Conservation (phyloP, 1,140 invertebrate genomes). For the Drosophila aff. region DNA sequence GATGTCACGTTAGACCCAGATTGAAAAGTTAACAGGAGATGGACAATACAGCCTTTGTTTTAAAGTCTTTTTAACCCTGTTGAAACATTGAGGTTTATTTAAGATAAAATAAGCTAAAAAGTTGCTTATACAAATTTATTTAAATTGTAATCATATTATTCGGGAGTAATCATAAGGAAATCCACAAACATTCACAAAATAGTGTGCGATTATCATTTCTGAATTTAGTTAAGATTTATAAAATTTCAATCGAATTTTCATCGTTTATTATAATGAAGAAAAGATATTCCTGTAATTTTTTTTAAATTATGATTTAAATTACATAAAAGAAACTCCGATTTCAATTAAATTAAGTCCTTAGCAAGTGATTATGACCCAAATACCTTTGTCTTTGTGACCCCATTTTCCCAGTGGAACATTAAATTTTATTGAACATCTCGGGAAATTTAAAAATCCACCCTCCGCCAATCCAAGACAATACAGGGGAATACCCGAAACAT, state of each 20-base stretch:
- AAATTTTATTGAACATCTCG: constrained; percentile 27
- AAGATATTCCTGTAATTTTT: not conserved
- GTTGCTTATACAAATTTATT: too few species aligned
- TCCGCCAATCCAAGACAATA: not conserved
- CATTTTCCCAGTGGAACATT: constrained; percentile 1
- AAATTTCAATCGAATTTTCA: not conserved
- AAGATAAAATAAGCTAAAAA: not conserved
- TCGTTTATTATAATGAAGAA: not conserved
- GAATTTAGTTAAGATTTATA: not conserved
- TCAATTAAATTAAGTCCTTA: constrained; percentile 15
- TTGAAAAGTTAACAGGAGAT: not conserved
- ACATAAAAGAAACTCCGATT: not conserved
- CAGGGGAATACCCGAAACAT: constrained; percentile 35
- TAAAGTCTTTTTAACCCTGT: not conserved
- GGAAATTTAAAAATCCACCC: constrained; percentile 16
- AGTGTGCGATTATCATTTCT: too few species aligned
- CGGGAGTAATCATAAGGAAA: too few species aligned
- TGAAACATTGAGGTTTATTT: not conserved
- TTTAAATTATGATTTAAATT: not conserved
- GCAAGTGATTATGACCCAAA: constrained; percentile 24
- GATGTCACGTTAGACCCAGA: constrained; percentile 22
- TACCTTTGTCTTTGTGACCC: constrained; percentile 18
- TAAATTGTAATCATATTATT: too few species aligned
- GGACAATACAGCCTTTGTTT: constrained; percentile 8
- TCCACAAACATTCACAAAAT: not conserved